Base-by-base conservation (phyloP, 2,888 invertebrate genomes). In the Zygaena filipendulae region DNA sequence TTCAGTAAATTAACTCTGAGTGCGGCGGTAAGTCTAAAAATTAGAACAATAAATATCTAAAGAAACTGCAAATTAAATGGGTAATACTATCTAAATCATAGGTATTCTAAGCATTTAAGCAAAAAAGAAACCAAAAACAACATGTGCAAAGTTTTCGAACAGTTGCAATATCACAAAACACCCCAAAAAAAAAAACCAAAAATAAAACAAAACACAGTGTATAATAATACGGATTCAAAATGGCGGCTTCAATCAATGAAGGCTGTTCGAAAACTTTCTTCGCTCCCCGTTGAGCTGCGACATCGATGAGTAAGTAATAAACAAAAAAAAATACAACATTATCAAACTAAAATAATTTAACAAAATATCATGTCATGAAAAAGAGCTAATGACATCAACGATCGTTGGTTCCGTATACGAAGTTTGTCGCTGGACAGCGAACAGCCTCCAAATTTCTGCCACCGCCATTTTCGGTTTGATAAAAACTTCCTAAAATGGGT, bases 181-280 rank as follows among this genome's bases (percentile, higher is more conserved):
- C 57, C 53, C 49, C 54, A 63, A 60, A 56, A 47, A 42, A 44
- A 43, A 56, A 49, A 44, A 47, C 57, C 54, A 47, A 45, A 45
- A 40, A 49, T 31, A 49, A 45, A 36, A 46, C 46, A 47, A 16
- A 16, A 50, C 42, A 56, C n/a, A n/a, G n/a, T n/a, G n/a, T n/a
- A n/a, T n/a, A n/a, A n/a, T n/a, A 64, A 61, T 61, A 49, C 47
- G 54, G 44, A 39, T 38, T 53, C 52, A 67, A 69, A 70, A 72
- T 72, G 77, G 79, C 79, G 79, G 74, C 63, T 56, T 52, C 62
- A 69, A 67, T 67, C 55, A 61, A 59, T 81, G 82, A 82, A 83
- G 84, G 85, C 85, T 84, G 85, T 85, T 85, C 85, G 84, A 84
- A 83, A 84, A 84, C 84, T 82, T 83, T 75, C 60, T 54, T 51